Percentiles rank a stretch among this genome's conserved stretches.
These are phyloP conservation scores for Myotis yumanensis DNA, from an alignment of 2,113 vertebrate species.

Conservation along the genomic window DNA sequence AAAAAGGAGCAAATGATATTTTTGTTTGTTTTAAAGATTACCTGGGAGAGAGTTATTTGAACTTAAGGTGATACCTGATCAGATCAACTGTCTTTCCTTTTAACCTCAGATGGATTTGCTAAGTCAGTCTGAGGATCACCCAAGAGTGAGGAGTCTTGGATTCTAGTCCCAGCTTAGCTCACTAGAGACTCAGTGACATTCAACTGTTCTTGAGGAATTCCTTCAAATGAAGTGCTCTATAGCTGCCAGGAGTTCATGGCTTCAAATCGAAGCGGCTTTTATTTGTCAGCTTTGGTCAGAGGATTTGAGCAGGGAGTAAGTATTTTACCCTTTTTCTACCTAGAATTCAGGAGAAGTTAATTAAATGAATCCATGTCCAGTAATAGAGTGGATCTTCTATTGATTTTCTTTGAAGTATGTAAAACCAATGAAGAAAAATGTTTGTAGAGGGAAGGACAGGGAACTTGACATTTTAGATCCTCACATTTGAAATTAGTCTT, in stretches of 20 bases:
- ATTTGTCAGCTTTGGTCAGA: neutral
- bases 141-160: neutral
- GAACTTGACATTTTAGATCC: neutral
- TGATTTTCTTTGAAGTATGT: neutral
- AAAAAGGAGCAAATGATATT: neutral
- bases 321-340: neutral
- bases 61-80: neutral
- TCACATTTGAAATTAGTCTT: constrained; percentile 18
- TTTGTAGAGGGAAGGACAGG: neutral
- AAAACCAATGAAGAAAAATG: neutral
- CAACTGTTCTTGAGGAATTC: neutral
- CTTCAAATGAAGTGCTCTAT: neutral
- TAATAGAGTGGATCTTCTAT: neutral
- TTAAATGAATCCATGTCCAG: neutral
- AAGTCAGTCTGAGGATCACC: neutral
- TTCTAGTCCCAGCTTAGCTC: neutral
- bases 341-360: neutral
- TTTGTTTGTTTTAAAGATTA: neutral
- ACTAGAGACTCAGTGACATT: neutral
- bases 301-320: neutral
- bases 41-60: neutral
- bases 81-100: neutral
- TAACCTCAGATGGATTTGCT: neutral
- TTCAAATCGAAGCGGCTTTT: neutral
- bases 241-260: neutral